Base-by-base conservation (phyloP, 2,797 vertebrate species). In the Pyrocephalus nanus region DNA sequence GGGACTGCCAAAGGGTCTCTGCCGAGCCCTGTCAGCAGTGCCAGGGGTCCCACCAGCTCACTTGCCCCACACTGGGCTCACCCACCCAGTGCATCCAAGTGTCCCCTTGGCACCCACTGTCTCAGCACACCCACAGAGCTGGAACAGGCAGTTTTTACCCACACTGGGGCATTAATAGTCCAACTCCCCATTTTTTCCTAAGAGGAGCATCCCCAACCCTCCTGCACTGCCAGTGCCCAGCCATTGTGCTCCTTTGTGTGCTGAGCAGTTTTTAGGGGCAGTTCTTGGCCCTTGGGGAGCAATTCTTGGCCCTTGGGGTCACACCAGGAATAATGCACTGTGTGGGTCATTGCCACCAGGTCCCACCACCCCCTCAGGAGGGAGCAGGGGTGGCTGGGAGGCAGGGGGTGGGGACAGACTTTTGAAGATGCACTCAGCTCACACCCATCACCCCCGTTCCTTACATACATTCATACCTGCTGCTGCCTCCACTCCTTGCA, bases 381-480 rank as follows among this genome's bases (percentile, higher is more conserved):
- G 36, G 36, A 47, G 27, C 11, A 23, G 50, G 17, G 15, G 27
- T 54, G 51, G 62, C 74, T 75, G 50, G 30, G 50, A 42, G 72
- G 78, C 67, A 66, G 64, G 58, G 47, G 50, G 8, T 34, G 38
- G n/a, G 61, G 81, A 92, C 62, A 94, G 57, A 61, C 6, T 34
- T 88, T 43, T 58, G 66, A 57, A 86, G 90, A 78, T 27, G 50
- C 57, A 21, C 65, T 25, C 43, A 32, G 58, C 25, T 93, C 25
- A 81, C 2, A 1, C 38, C 61, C 79, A 34, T 62, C 47, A 22
- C 38, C 71, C 54, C 27, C 36, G 43, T 14, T 82, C 47, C 93
- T 42, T 48, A 51, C 30, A 38, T 94, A 84, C 65, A 78, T 90
- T 95, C 90, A 72, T 29, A 92, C 51, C 88, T 69, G 70, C 88